Evolutionary conservation across 2,113 vertebrate species (phyloP), one percentile per base, ranked within the genome.

Genomic region (Castor canadensis): DNA sequence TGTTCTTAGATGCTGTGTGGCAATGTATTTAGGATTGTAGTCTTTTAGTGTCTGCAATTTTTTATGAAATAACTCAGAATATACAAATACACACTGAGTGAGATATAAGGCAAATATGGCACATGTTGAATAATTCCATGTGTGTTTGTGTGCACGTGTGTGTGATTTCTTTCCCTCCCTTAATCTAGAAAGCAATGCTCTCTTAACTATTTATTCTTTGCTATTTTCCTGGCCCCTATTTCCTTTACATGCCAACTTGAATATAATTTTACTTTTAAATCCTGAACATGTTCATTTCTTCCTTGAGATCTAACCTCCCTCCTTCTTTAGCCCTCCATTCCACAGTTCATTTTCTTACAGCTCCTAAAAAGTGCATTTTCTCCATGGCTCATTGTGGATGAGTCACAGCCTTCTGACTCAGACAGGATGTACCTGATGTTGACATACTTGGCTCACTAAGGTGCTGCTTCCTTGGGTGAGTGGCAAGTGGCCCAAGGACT

Each of bases 261-360:
- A 77, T 69, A 67, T 87, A 77, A 54, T 47, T 92, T 43, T 38
- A 28, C 30, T n/a, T 90, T 88, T 47, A 88, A 93, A 90, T 88
- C 35, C 40, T 56, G 13, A 75, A 49, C 45, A 80, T 3, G 40
- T 20, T 52, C 56, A 92, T 84, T 88, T 30, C 52, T 94, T 84
- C 38, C 76, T 58, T 77, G 28, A 93, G 22, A 24, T 79, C 88
- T 89, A 67, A 54, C 47, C 26, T 84, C 6, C 35, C 5, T 54
- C 28, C 3, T 66, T 52, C 62, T 11, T 7, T 13, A 64, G 4
- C n/a, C 24, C 24, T 6, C 12, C 9, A 49, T 24, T 66, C 72
- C 12, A 81, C 8, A 62, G 20, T 88, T 90, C 73, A 87, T 86
- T 89, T 87, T 79, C 58, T 81, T 72, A 45, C 26, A 47, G 54